These are phyloP conservation scores for Bellardia bayeri DNA, from an alignment of 2,888 invertebrate genomes.

Conservation along the genomic window DNA sequence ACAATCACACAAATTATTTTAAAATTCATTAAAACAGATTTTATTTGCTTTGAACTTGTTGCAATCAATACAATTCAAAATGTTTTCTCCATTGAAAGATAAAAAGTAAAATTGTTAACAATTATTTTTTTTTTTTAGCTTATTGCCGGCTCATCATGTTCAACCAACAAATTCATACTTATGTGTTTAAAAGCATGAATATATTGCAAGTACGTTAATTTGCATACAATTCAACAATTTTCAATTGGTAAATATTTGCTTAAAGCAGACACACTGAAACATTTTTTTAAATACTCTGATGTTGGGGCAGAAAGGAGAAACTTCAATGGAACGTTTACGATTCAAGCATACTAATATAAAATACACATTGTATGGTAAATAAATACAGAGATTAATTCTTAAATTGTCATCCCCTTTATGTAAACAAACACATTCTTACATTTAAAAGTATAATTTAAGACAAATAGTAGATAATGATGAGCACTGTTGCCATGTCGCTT, in stretches of 20 bases:
- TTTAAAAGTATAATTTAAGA: too few relatives aligned
- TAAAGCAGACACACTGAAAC: constrained; percentile 24
- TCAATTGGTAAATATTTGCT: constrained; percentile 53
- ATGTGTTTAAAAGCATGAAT: neutral
- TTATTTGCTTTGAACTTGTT: too few relatives aligned
- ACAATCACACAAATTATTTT: too few relatives aligned
- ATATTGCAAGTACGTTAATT: constrained; percentile 28
- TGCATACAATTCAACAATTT: constrained; percentile 43
- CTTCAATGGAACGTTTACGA: neutral
- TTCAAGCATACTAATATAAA: neutral
- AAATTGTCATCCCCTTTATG: constrained; percentile 18
- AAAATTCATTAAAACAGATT: too few relatives aligned
- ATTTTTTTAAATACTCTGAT: constrained; percentile 30
- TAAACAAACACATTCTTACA: neutral
- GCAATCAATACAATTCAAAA: too few relatives aligned
- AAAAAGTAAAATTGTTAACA: too few relatives aligned
- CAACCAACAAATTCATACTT: too few relatives aligned
- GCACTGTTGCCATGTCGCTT: too few relatives aligned
- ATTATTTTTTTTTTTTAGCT: too few relatives aligned
- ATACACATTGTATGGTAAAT: neutral
- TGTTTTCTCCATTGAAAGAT: too few relatives aligned
- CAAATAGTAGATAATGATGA: too few relatives aligned
- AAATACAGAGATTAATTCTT: neutral
- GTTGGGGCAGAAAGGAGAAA: neutral
- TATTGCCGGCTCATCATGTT: too few relatives aligned